These are phyloP conservation scores for Halocaridina rubra DNA, from an alignment of 2,888 invertebrate species.

Conservation along the genomic window DNA sequence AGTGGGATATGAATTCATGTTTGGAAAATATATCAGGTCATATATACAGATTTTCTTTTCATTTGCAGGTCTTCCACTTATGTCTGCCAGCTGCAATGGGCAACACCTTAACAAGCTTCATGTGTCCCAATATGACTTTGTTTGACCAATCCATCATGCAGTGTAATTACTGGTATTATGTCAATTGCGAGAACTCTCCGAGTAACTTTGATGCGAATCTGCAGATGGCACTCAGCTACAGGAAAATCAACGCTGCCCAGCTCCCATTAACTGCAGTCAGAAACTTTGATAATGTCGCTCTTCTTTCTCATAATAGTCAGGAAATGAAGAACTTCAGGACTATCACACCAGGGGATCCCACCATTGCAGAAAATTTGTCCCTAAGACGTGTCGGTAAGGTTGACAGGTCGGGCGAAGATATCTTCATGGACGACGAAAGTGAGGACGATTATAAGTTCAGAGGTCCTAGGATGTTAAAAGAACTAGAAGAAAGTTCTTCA, in stretches of 20 bases:
- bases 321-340: background rate
- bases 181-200: constrained; percentile 85
- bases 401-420: background rate
- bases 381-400: background rate
- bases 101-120: constrained; percentile 89
- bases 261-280: constrained; percentile 39
- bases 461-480: background rate
- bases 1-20: too few relatives aligned
- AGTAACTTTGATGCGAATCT: constrained; percentile 89
- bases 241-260: constrained; percentile 58
- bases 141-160: constrained; percentile 86
- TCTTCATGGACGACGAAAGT: background rate
- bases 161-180: constrained; percentile 96
- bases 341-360: background rate
- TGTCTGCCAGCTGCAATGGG: constrained; percentile 91
- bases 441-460: background rate
- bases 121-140: constrained; percentile 89
- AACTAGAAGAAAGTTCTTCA: too few relatives aligned
- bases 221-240: constrained; percentile 90
- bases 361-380: background rate
- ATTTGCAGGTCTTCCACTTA: constrained; percentile 85
- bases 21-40: too few relatives aligned
- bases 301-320: constrained; percentile 35
- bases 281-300: constrained; percentile 31
- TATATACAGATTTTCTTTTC: too few relatives aligned